Conservation (phyloP, 2,113 vertebrate genomes). For the Cebidichthys violaceus region DNA sequence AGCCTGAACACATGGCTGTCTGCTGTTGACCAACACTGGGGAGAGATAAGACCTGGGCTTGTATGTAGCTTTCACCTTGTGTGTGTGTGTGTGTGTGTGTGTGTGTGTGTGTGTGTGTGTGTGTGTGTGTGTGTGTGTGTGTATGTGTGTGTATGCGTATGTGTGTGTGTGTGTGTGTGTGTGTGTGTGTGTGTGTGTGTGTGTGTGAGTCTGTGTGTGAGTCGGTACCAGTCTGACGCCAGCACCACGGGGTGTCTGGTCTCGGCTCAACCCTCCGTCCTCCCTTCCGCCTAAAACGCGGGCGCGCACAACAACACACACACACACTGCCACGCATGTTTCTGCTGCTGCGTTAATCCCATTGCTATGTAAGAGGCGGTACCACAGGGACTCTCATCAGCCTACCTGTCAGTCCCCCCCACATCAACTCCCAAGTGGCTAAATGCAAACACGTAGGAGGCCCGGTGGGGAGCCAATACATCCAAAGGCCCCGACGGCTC, state of each 20-base stretch:
- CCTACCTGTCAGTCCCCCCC: slow-evolving; percentile 62
- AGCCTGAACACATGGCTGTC: slow-evolving; percentile 47
- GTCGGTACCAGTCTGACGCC: slow-evolving; percentile 67
- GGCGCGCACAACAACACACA: slow-evolving; percentile 23
- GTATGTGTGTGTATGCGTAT: slow-evolving; percentile 27
- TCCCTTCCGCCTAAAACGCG: slow-evolving; percentile 34
- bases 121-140: neutral
- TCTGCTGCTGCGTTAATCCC: slow-evolving; percentile 47
- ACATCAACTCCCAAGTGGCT: slow-evolving; percentile 56
- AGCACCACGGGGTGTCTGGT: slow-evolving; percentile 66
- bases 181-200: slow-evolving; percentile 13
- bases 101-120: slow-evolving; percentile 3
- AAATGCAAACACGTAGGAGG: slow-evolving; percentile 43
- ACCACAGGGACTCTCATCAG: slow-evolving; percentile 54
- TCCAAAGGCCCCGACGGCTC: slow-evolving; percentile 18
- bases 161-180: slow-evolving; percentile 22
- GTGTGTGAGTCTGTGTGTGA: neutral
- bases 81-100: slow-evolving; percentile 27
- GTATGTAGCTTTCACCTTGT: slow-evolving; percentile 35
- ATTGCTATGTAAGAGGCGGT: slow-evolving; percentile 54
- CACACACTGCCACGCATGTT: neutral
- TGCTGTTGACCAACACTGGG: slow-evolving; percentile 63
- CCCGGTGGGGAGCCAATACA: slow-evolving; percentile 24
- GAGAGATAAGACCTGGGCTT: slow-evolving; percentile 31
- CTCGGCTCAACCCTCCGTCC: slow-evolving; percentile 29